Evolutionary conservation across 2,797 vertebrate genomes (phyloP).

Genomic region (Enteromius viviparus): DNA sequence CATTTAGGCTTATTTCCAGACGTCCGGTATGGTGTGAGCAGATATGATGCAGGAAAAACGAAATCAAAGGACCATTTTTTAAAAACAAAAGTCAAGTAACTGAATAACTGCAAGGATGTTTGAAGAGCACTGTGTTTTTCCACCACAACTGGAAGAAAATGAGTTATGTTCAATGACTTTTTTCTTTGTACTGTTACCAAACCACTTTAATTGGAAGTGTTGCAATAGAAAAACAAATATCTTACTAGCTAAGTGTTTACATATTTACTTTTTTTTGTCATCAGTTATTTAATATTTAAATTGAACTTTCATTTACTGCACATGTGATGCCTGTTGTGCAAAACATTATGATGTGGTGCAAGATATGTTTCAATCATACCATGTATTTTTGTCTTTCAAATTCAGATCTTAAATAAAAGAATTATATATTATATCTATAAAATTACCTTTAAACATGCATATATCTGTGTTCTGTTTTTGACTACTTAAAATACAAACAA

Average conservation of each 20-base stretch:
- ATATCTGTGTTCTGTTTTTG: slow-evolving; percentile 60
- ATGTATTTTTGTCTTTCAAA: slow-evolving; percentile 99
- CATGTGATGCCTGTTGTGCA: slow-evolving; percentile 93
- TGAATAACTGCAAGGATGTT: slow-evolving; percentile 70
- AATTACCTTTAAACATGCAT: slow-evolving; percentile 67
- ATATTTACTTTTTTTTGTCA: slow-evolving; percentile 84
- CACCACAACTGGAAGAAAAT: slow-evolving; percentile 89
- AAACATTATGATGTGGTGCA: slow-evolving; percentile 97
- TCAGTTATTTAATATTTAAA: slow-evolving; percentile 99
- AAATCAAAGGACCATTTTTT: slow-evolving; percentile 81
- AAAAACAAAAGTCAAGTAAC: slow-evolving; percentile 65
- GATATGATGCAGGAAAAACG: slow-evolving; percentile 49
- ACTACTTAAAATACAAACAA: background rate
- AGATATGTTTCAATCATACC: slow-evolving; percentile 96
- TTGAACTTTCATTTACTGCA: slow-evolving; percentile 96
- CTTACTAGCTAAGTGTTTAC: slow-evolving; percentile 97
- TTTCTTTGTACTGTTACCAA: slow-evolving; percentile 95
- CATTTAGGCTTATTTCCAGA: slow-evolving; percentile 45
- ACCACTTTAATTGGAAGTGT: slow-evolving; percentile 96
- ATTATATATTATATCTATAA: slow-evolving; percentile 86
- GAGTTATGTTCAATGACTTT: slow-evolving; percentile 85
- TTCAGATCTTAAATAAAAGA: slow-evolving; percentile 91
- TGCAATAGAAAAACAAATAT: slow-evolving; percentile 93
- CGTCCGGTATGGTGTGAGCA: slow-evolving; percentile 60
- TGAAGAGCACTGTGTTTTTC: slow-evolving; percentile 89